Conservation (phyloP, 2,113 vertebrate genomes). For the Dicentrarchus labrax region DNA sequence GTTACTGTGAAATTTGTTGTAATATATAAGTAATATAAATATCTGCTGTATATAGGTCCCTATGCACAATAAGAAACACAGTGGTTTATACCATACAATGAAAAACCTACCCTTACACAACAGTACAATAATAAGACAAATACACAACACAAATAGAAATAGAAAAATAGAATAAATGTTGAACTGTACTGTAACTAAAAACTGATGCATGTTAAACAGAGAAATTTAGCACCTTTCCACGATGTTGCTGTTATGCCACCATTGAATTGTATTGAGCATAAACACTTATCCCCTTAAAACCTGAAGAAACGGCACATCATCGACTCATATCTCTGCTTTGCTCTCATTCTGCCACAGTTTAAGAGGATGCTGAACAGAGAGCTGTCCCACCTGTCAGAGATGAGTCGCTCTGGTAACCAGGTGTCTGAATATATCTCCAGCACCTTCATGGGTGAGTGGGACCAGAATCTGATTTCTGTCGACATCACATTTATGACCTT, state of each 20-base stretch:
- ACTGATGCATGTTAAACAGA: not conserved
- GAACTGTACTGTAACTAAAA: not conserved
- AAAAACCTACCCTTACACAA: too few species aligned
- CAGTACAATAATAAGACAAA: too few species aligned
- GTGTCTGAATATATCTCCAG: slow-evolving; percentile 91
- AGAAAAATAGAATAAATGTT: too few species aligned
- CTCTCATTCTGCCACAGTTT: slow-evolving; percentile 81
- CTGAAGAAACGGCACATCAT: not conserved
- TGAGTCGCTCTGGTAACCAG: slow-evolving; percentile 85
- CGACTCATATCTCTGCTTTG: not conserved
- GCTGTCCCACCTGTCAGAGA: slow-evolving; percentile 88
- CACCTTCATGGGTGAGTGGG: slow-evolving; percentile 89
- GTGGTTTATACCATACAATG: too few species aligned
- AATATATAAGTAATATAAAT: too few species aligned
- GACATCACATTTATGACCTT: not conserved
- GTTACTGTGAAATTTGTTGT: not conserved
- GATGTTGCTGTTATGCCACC: too few species aligned
- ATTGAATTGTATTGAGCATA: too few species aligned
- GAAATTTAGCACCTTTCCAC: too few species aligned
- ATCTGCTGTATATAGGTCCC: not conserved
- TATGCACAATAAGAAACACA: too few species aligned
- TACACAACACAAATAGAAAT: too few species aligned
- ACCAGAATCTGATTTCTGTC: not conserved
- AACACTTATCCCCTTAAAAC: not conserved
- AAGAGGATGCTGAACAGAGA: slow-evolving; percentile 94